Conservation (phyloP, 2,797 vertebrate species). For the Anguilla megastoma region DNA sequence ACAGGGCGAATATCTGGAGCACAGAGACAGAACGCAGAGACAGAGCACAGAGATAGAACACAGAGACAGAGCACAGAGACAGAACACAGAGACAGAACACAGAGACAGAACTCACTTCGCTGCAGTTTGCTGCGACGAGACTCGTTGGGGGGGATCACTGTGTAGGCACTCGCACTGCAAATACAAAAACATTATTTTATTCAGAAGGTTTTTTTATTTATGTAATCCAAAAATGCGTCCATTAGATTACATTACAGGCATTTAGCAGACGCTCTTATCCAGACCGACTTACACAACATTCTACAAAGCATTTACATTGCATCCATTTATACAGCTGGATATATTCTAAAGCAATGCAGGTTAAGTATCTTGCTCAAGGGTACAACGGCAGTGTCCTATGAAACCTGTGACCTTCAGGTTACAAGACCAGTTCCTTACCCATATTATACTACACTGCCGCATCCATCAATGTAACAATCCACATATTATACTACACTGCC, state of each 20-base stretch:
- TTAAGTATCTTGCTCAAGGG: too few relatives aligned
- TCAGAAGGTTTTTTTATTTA: not conserved
- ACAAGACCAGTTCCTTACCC: too few relatives aligned
- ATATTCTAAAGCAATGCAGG: too few relatives aligned
- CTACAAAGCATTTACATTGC: too few relatives aligned
- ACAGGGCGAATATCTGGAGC: constrained; percentile 35
- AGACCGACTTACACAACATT: too few relatives aligned
- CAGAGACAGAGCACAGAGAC: constrained; percentile 52
- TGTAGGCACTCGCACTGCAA: constrained; percentile 68
- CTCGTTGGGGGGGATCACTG: constrained; percentile 73
- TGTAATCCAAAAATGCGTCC: not conserved
- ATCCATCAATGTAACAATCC: not conserved
- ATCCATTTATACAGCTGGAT: too few relatives aligned
- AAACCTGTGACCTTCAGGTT: too few relatives aligned
- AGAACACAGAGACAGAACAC: constrained; percentile 17
- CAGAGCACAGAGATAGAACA: constrained; percentile 47
- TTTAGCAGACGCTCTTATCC: too few relatives aligned
- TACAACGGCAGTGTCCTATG: too few relatives aligned
- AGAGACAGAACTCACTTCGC: constrained; percentile 68
- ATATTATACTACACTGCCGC: not conserved
- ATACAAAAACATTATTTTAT: constrained; percentile 28
- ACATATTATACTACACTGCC: not conserved
- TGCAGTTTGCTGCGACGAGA: constrained; percentile 63
- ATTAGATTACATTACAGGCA: not conserved
- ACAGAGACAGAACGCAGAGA: constrained; percentile 31